Percentiles rank a stretch among this genome's conserved stretches.
Evolutionary conservation across 2,888 invertebrate genomes (phyloP).

Genomic region (Copidosoma aretas): DNA sequence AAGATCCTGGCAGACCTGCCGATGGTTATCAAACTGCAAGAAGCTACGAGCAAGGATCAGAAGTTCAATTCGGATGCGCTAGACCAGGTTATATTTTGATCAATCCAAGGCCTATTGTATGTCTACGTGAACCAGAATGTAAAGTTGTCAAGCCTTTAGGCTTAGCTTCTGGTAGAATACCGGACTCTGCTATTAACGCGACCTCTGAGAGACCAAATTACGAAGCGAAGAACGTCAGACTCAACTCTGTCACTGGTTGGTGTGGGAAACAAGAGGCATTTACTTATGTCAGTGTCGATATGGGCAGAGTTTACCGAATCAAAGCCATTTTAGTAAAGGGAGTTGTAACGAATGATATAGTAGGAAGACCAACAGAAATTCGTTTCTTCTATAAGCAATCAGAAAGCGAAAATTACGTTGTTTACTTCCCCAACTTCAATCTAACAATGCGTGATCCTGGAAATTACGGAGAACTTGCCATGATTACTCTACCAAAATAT

Average conservation of each 20-base stretch:
- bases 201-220: constrained; percentile 93
- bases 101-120: constrained; percentile 88
- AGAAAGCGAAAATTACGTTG: constrained; percentile 92
- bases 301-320: constrained; percentile 90
- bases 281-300: constrained; percentile 93
- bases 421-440: constrained; percentile 96
- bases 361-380: constrained; percentile 94
- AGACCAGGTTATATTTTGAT: constrained; percentile 92
- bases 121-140: constrained; percentile 91
- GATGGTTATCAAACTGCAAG: constrained; percentile 87
- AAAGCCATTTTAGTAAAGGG: constrained; percentile 93
- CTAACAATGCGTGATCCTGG: constrained; percentile 94
- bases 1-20: constrained; percentile 92
- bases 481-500: constrained; percentile 93
- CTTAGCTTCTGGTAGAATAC: constrained; percentile 88
- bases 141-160: constrained; percentile 91
- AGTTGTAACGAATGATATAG: constrained; percentile 92
- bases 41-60: constrained; percentile 88
- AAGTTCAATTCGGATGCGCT: constrained; percentile 88
- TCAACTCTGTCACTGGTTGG: constrained; percentile 95
- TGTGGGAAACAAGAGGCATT: constrained; percentile 97
- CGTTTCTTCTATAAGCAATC: constrained; percentile 96
- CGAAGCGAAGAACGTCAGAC: constrained; percentile 85
- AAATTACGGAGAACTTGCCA: constrained; percentile 94
- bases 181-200: constrained; percentile 93